A percentile compares a stretch with the other conserved stretches of the same genome.
Evolutionary conservation across 1,140 invertebrate genomes (phyloP).

Genomic region (Drosophila quadrilineata): DNA sequence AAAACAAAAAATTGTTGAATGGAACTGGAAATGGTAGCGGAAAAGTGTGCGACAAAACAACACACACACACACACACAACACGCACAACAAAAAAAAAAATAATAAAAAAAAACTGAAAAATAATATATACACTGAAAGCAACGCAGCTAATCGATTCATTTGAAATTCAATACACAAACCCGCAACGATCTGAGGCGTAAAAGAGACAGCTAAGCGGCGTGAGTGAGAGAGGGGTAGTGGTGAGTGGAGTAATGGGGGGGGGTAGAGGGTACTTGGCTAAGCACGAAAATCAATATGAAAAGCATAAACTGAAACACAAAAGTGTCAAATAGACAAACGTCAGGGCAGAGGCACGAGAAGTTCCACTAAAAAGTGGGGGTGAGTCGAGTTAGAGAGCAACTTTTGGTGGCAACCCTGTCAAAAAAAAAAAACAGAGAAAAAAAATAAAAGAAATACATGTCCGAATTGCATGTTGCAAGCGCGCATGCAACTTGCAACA

Average conservation of each 20-base stretch:
- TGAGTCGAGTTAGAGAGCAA: not conserved
- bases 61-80: conserved; percentile 18
- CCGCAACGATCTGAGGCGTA: conserved; percentile 12
- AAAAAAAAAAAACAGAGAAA: not conserved
- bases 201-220: not conserved
- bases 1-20: conserved; percentile 6
- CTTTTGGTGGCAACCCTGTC: too few species aligned
- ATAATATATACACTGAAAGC: conserved; percentile 43
- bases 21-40: conserved; percentile 32
- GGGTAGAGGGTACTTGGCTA: too few species aligned
- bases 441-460: not conserved
- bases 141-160: conserved; percentile 73
- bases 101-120: too few species aligned
- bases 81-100: conserved; percentile 52
- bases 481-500: too few species aligned
- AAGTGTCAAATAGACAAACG: conserved; percentile 66
- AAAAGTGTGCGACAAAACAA: conserved; percentile 46
- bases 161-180: conserved; percentile 75
- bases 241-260: too few species aligned
- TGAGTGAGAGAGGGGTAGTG: not conserved
- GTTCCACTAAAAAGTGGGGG: not conserved
- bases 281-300: conserved; percentile 72
- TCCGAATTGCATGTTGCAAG: too few species aligned
- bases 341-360: not conserved
- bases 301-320: conserved; percentile 72